A percentile compares a stretch with the other conserved stretches of the same genome.
These are phyloP conservation scores for Lycorma delicatula DNA, from an alignment of 1,140 invertebrate genomes.

Conservation along the genomic window DNA sequence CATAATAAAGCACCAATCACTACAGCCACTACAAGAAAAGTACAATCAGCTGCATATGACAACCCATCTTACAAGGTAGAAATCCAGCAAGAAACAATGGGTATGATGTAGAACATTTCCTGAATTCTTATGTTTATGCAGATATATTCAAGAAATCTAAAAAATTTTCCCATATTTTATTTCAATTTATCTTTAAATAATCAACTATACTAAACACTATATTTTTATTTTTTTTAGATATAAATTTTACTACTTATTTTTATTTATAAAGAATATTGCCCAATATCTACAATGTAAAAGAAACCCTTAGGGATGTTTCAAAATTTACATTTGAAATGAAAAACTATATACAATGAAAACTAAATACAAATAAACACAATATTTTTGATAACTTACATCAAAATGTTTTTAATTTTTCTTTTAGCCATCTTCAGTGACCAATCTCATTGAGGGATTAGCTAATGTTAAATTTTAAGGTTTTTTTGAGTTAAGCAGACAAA, in stretches of 20 bases:
- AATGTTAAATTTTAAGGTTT: too few relatives aligned
- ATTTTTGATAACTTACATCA: too few relatives aligned
- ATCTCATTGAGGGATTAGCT: too few relatives aligned
- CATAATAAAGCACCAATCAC: constrained; percentile 54
- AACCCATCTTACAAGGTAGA: constrained; percentile 92
- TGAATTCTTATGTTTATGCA: background rate
- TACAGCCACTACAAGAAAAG: constrained; percentile 38
- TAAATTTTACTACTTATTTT: background rate
- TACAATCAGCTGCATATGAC: constrained; percentile 67
- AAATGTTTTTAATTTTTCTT: too few relatives aligned
- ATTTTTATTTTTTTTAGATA: background rate
- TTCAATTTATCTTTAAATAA: background rate
- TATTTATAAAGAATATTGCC: background rate
- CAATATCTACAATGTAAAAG: background rate
- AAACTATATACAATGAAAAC: background rate
- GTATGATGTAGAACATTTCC: constrained; percentile 40
- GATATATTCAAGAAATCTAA: background rate
- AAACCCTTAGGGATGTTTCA: background rate
- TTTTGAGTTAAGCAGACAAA: too few relatives aligned
- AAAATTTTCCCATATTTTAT: background rate
- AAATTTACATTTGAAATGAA: background rate
- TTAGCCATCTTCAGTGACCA: too few relatives aligned
- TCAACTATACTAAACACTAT: background rate
- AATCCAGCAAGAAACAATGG: constrained; percentile 83
- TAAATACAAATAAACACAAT: too few relatives aligned